Percentiles rank a stretch among this genome's conserved stretches.
Evolutionary conservation across 2,888 invertebrate genomes (phyloP).

Genomic region (Frankliniella intonsa): DNA sequence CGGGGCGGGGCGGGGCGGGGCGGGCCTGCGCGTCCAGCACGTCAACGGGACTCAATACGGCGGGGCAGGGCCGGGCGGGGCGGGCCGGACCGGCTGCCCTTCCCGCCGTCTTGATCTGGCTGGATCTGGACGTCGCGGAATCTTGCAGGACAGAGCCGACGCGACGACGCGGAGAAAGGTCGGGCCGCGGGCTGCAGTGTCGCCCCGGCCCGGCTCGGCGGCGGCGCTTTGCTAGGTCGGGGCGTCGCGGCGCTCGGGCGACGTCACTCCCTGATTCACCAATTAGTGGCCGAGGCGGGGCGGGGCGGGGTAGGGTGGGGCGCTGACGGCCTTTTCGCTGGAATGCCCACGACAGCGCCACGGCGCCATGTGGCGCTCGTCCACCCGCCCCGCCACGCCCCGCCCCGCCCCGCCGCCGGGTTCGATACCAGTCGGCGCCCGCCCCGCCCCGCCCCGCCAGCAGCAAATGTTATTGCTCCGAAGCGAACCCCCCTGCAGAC

Average conservation of each 20-base stretch:
- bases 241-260: background rate
- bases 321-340: background rate
- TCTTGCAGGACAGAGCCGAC: too few relatives aligned
- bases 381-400: background rate
- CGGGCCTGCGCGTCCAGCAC: too few relatives aligned
- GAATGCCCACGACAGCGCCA: background rate
- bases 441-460: background rate
- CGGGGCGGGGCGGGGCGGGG: too few relatives aligned
- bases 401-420: background rate
- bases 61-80: too few relatives aligned
- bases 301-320: too few relatives aligned
- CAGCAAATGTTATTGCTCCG: too few relatives aligned
- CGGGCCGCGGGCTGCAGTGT: background rate
- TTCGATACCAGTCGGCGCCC: background rate
- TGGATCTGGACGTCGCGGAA: too few relatives aligned
- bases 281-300: background rate
- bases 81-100: too few relatives aligned
- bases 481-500: too few relatives aligned
- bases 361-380: background rate
- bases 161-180: background rate
- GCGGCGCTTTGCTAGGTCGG: background rate
- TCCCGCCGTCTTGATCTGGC: too few relatives aligned
- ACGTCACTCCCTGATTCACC: slow-evolving; percentile 24
- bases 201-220: background rate
- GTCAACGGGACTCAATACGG: too few relatives aligned